Evolutionary conservation across 1,140 invertebrate species (phyloP).

Genomic region (Phymorhynchus buccinoides): DNA sequence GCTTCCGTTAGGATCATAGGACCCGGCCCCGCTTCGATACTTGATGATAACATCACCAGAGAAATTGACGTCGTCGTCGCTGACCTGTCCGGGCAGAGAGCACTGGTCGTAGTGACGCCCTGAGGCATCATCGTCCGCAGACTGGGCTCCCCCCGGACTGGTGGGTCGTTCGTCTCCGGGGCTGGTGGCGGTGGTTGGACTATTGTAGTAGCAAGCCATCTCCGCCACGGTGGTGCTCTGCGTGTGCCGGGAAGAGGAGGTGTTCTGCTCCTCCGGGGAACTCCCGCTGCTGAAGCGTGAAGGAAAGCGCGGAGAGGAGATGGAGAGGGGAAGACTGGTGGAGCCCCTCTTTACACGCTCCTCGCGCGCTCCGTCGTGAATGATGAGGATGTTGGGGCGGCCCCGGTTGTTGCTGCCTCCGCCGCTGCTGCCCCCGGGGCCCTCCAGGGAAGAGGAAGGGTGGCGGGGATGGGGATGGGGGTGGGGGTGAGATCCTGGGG

Average conservation of each 20-base stretch:
- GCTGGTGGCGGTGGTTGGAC: background rate
- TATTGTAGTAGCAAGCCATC: constrained; percentile 5
- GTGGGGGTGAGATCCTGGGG: too few species aligned
- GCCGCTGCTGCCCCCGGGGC: background rate
- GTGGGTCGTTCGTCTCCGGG: background rate
- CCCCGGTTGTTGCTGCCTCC: background rate
- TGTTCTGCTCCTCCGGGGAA: background rate
- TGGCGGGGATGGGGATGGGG: too few species aligned
- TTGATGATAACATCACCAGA: background rate
- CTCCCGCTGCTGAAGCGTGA: background rate
- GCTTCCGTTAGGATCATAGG: background rate
- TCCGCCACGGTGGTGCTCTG: constrained; percentile 26
- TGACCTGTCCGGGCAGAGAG: background rate
- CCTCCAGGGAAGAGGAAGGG: background rate
- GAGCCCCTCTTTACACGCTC: background rate
- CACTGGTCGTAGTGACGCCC: background rate
- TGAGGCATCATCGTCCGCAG: too few species aligned
- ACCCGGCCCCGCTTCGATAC: background rate
- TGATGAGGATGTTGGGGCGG: constrained; percentile 29
- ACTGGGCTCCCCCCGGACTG: background rate
- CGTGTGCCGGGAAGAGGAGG: background rate
- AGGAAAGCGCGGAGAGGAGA: background rate
- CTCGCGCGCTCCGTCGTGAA: constrained; percentile 15
- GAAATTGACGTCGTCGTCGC: background rate
- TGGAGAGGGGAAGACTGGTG: background rate